Conservation (phyloP, 1,140 invertebrate species). For the Drosophila chauvacae region DNA sequence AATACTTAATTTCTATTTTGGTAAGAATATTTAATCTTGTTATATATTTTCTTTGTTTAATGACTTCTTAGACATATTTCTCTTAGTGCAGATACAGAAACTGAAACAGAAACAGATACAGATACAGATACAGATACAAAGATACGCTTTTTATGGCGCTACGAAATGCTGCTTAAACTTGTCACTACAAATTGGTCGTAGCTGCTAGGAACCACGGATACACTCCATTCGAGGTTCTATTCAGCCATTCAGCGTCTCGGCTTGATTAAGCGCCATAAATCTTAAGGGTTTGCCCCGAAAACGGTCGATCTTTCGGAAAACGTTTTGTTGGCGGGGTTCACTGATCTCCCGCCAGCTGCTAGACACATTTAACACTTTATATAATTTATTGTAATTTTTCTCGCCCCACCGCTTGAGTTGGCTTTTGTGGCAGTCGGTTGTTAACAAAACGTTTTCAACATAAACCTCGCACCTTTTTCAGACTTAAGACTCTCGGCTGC, state of each 20-base stretch:
- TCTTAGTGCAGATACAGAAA: constrained; percentile 8
- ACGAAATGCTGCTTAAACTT: constrained; percentile 68
- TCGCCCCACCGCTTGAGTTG: constrained; percentile 21
- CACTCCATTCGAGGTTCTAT: constrained; percentile 42
- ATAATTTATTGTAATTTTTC: constrained; percentile 81
- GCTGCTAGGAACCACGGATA: constrained; percentile 21
- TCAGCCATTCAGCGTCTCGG: constrained; percentile 31
- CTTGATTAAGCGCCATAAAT: constrained; percentile 76
- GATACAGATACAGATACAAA: constrained; percentile 46
- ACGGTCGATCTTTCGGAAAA: constrained; percentile 33
- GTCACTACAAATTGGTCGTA: constrained; percentile 77
- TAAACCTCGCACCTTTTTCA: constrained; percentile 74
- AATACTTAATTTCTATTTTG: too few relatives aligned
- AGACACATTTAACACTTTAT: constrained; percentile 79
- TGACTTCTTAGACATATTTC: too few relatives aligned
- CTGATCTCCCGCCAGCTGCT: constrained; percentile 40
- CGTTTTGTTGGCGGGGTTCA: constrained; percentile 60
- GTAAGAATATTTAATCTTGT: too few relatives aligned
- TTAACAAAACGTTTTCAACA: constrained; percentile 80
- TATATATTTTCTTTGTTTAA: too few relatives aligned
- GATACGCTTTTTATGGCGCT: constrained; percentile 73
- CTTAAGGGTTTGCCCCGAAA: constrained; percentile 56
- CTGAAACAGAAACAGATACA: constrained; percentile 30
- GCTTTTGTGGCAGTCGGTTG: constrained; percentile 57
- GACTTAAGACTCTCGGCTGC: constrained; percentile 34